Base-by-base conservation (phyloP, 2,113 vertebrate species). In the Pipa parva region DNA sequence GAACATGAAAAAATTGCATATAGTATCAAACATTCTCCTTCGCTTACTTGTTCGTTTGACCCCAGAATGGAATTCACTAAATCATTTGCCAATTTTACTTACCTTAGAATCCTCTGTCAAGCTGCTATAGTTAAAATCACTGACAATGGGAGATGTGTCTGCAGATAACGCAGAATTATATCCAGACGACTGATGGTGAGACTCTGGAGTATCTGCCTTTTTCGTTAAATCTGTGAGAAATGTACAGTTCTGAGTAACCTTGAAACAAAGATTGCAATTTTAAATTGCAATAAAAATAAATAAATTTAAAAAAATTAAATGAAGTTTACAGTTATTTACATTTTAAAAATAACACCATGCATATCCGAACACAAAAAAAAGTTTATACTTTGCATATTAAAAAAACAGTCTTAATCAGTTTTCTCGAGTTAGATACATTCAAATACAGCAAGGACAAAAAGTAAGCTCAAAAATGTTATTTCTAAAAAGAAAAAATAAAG, bases 81-180 rank as follows among this genome's bases (percentile, higher is more conserved):
- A 67, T 72, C 31, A 61, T 71, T 52, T 70, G 33, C 54, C 72
- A 71, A 68, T 74, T 78, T 71, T 75, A 63, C 83, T 79, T 79
- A 92, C 92, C 85, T 88, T 74, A 75, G 87, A 84, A 75, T 75
- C 42, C 1, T 84, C 83, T 74, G 80, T 84, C 78, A 88, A 64
- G 72, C 58, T 73, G 77, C 8, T 70, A 73, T 79, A 85, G 79
- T 74, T 76, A 76, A 80, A 4, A 45, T 63, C 31, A 18, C 59
- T 18, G 63, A 74, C 63, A 76, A 68, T 70, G 33, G 85, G 60
- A 73, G 77, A 79, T 12, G 76, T 73, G 18, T 80, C 72, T 75
- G 80, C 20, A 70, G 72, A 65, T 65, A 87, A 79, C 0, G 73
- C 45, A 1, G 83, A 80, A 62, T 69, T 76, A 58, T 70, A 87